phyloP scores from a whole-genome alignment of 2,113 vertebrate species.

The Boulengerochromis microlepis region DNA sequence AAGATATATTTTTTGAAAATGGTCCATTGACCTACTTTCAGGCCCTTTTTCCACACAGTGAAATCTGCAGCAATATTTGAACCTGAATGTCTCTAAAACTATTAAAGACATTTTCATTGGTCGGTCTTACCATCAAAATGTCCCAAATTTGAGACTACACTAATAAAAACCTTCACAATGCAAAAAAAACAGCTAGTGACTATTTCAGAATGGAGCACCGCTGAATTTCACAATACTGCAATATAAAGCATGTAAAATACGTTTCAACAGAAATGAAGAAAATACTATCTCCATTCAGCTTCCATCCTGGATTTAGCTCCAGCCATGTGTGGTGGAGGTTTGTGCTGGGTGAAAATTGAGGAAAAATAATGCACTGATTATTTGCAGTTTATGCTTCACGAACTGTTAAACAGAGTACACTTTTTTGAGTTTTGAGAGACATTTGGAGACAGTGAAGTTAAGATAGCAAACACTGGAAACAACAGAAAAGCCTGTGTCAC shows the following conservation, averaged over 20 bases:
- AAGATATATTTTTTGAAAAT: background rate
- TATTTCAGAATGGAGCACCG: rapidly evolving
- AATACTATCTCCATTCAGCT: background rate
- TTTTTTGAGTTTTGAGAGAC: background rate
- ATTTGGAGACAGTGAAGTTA: background rate
- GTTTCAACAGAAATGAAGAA: background rate
- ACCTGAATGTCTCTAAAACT: background rate
- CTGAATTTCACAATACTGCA: background rate
- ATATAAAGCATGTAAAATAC: background rate
- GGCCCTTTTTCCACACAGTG: background rate
- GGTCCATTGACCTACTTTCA: background rate
- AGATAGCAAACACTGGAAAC: background rate
- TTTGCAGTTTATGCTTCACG: background rate
- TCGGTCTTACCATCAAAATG: background rate
- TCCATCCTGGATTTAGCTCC: background rate
- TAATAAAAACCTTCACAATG: background rate
- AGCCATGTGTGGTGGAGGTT: background rate
- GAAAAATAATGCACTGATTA: background rate
- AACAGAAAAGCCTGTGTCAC: background rate
- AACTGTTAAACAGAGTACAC: background rate
- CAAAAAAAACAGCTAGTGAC: background rate
- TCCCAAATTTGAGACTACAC: background rate
- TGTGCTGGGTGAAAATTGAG: background rate
- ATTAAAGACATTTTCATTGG: background rate
- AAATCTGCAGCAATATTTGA: background rate